Conservation (phyloP, 2,888 invertebrate genomes). For the Calameuta idolon region DNA sequence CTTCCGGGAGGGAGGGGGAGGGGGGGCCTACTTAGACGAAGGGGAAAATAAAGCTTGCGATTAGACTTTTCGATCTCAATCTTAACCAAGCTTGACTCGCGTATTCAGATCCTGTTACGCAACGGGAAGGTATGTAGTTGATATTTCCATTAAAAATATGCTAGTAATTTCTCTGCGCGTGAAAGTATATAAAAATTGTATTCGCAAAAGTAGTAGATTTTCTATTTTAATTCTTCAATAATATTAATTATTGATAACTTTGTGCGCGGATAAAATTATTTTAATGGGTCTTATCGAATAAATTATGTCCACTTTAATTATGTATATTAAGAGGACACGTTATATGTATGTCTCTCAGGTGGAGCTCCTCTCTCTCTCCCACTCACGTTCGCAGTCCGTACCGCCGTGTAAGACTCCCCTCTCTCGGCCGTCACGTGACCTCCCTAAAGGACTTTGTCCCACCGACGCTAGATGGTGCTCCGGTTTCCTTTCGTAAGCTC, state of each 20-base stretch:
- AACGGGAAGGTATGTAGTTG: not conserved
- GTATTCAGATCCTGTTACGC: not conserved
- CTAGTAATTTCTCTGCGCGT: not conserved
- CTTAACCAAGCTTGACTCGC: not conserved
- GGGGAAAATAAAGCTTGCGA: not conserved
- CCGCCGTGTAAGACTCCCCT: not conserved
- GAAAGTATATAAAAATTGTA: not conserved
- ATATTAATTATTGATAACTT: not conserved
- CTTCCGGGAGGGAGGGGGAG: not conserved
- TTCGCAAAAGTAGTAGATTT: not conserved
- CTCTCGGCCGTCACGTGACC: not conserved
- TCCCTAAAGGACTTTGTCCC: not conserved
- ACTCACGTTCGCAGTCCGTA: not conserved
- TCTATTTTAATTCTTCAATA: too few relatives aligned
- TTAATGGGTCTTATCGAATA: not conserved
- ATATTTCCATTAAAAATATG: not conserved
- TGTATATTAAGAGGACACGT: not conserved
- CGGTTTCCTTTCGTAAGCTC: constrained; percentile 38
- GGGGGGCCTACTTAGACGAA: not conserved
- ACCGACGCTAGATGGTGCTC: constrained; percentile 44
- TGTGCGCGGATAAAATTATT: not conserved
- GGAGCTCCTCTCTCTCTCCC: not conserved
- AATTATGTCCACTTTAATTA: not conserved
- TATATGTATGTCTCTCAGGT: too few relatives aligned
- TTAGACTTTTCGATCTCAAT: not conserved